Conservation (phyloP, 2,888 invertebrate genomes). For the Malachius bipustulatus region DNA sequence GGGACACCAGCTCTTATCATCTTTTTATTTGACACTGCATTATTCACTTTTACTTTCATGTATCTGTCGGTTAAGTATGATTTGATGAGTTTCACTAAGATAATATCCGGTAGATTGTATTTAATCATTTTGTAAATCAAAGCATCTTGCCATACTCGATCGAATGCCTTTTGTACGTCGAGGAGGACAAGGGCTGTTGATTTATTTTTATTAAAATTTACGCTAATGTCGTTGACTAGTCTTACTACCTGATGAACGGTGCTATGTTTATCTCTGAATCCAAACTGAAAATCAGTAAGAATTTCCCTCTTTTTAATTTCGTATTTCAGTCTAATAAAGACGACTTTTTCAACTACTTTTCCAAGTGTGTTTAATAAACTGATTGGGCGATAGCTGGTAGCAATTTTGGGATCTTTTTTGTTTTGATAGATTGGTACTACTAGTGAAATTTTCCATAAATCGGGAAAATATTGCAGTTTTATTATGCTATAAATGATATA, state of each 20-base stretch:
- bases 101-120: slow-evolving; percentile 16
- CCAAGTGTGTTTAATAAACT: too few species aligned
- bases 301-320: slow-evolving; percentile 11
- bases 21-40: too few species aligned
- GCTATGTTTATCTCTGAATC: slow-evolving; percentile 24
- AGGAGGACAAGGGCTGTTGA: slow-evolving; percentile 23
- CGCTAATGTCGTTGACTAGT: slow-evolving; percentile 25
- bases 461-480: too few species aligned
- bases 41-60: slow-evolving; percentile 19
- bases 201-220: slow-evolving; percentile 17
- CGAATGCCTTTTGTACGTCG: too few species aligned
- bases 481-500: slow-evolving; percentile 18
- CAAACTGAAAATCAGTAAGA: slow-evolving; percentile 21
- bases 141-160: too few species aligned
- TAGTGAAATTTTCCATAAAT: too few species aligned
- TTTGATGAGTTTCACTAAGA: slow-evolving; percentile 19
- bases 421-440: too few species aligned
- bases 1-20: too few species aligned
- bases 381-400: too few species aligned
- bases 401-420: too few species aligned
- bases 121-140: slow-evolving; percentile 24
- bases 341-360: slow-evolving; percentile 17
- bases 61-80: slow-evolving; percentile 21
- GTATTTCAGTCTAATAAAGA: slow-evolving; percentile 10
- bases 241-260: slow-evolving; percentile 24